Base-by-base conservation (phyloP, 1,140 invertebrate species). In the Ptiloglossa arizonensis region DNA sequence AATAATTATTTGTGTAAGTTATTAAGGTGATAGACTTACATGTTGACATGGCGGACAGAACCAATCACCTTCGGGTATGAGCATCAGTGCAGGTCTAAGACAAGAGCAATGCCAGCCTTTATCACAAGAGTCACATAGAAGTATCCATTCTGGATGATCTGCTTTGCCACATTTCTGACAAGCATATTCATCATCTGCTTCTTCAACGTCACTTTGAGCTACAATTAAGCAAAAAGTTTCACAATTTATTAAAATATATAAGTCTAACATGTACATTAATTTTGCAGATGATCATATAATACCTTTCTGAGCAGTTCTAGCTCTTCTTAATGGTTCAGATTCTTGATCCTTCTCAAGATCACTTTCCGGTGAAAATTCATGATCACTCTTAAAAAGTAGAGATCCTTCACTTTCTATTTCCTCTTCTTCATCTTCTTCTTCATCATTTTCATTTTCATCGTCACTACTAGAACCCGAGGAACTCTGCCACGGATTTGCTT, bases 1-100 rank as follows among this genome's bases (percentile, higher is more conserved):
- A 32, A 44, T 66, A 24, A 48, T 57, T 38, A 27, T 19, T 66
- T 19, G 46, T 48, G 5, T 32, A 29, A 2, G 24, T 13, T 32
- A 59, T 44, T 81, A 85, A 24, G 2, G 19, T 17, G 3, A 32
- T 19, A 32, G 67, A 93, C 93, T 93, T 80, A 95, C 94, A 89
- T 98, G 98, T 90, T 98, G 96, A 93, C 98, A 99, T 0, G 97
- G 97, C 57, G 98, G 98, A 92, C 98, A 99, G 91, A 96, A 98
- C 98, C 98, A 99, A 89, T 99, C 97, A 27, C 98, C 98, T 89
- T 99, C 97, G 6, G 98, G 98, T 87, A 99, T 97, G 1, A 98
- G 94, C 91, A 98, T 95, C 9, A 99, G 93, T 22, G 98, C 95
- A 1, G 98, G 98, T 52, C 96, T 95, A 0, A 99, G 94, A 90